Base-by-base conservation (phyloP, 2,797 vertebrate species). In the Rhinella marina region DNA sequence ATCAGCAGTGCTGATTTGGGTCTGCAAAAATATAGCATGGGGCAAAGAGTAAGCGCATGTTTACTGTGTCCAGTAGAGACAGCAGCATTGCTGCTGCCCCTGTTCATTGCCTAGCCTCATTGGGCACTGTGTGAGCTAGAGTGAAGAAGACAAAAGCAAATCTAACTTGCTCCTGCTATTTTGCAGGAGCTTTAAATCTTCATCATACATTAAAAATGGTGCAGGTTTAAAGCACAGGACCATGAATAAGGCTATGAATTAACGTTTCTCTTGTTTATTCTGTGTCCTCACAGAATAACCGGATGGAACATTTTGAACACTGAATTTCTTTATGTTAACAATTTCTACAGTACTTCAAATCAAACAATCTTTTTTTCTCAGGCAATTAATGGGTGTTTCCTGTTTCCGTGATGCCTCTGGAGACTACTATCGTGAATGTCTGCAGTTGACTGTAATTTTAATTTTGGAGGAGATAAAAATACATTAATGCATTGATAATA, bases 391-490 rank as follows among this genome's bases (percentile, higher is more conserved):
- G 21, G 14, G 29, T 19, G 7, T n/a, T 25, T 87, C 64, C 81
- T 79, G 68, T 48, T 12, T 10, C 9, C 16, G 21, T 79, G 54
- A 0, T 52, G 75, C 14, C 77, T 73, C 72, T 73, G 29, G 52
- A 81, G 85, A 61, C 48, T 70, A 32, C 17, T 81, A 54, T 56
- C 19, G 50, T 81, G n/a, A 32, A 50, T 66, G 56, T 78, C 59
- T 87, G n/a, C 54, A 61, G 66, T 48, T 16, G 2, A 72, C 1
- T 10, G 54, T 7, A 17, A 23, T 81, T 61, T 48, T 27, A 48
- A 50, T 48, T 41, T 52, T 17, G 1, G 21, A 23, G 21, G 57
- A 29, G 14, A 66, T n/a, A 80, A 41, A 66, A 57, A 14, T 56
- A 14, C 1, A 48, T 72, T 81, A 41, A 41, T 41, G 3, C 41